Base-by-base conservation (phyloP, 2,113 vertebrate genomes). In the Salvator merianae region DNA sequence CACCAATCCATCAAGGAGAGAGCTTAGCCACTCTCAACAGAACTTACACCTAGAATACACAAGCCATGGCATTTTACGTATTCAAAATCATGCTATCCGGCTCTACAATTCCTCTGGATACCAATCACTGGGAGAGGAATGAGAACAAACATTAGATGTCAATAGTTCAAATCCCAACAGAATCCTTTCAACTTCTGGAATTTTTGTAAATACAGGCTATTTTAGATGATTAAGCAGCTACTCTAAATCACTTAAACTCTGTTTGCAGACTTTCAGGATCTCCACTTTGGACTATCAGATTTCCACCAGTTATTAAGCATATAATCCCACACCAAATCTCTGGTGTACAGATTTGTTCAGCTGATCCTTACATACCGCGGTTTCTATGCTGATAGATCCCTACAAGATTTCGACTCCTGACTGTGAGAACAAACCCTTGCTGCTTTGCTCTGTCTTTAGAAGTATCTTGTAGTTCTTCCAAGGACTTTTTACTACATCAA, bases 151-250 rank as follows among this genome's bases (percentile, higher is more conserved):
- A 32, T 68, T 68, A 4, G 12, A 78, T 9, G 30, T 71, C 55
- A 12, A 10, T 75, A 14, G n/a, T 85, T 38, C 86, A 71, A 86
- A 91, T 88, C 84, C 8, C 72, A 82, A 16, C 70, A 72, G 1
- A 55, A 22, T 75, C 62, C 36, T 59, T 69, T 82, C 74, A n/a
- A 86, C 88, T 73, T 88, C 9, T 59, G 78, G 84, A 79, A 63
- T 83, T 59, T 84, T 92, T 90, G n/a, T 88, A 84, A 87, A 91
- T 84, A 84, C 68, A 88, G 92, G 83, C 88, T 79, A 87, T 91
- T 83, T 89, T 79, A 7, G 38, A 86, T 89, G 91, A 94, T 89
- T 83, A 88, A 89, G 86, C 86, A 3, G 77, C 2, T 82, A 89
- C 89, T 72, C 20, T 18, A 72, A 14, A 72, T 69, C 70, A 34